Base-by-base conservation (phyloP, 1,140 invertebrate species). In the Heliconius hermathena region DNA sequence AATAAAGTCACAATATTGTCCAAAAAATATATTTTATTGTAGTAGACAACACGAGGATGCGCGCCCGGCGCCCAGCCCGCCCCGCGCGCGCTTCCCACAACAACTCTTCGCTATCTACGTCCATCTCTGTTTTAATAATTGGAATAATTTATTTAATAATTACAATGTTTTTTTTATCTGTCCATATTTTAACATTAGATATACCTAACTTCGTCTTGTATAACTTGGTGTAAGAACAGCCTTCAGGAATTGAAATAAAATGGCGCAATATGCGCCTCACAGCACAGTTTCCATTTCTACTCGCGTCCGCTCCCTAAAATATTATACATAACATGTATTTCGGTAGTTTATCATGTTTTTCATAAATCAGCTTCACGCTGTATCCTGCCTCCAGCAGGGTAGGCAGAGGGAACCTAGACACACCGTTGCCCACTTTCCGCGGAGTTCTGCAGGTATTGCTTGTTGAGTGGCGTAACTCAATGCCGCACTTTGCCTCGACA, bases 221-320 rank as follows among this genome's bases (percentile, higher is more conserved):
- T 95, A 93, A 92, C 91, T 94, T 94, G 91, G 92, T 93, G 92
- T 94, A 93, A 94, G 93, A 93, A 94, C 92, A 94, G 92, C 92
- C 93, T 92, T 94, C 89, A 93, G 92, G 92, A 94, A 93, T 94
- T 93, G 92, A 94, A 93, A 90, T 87, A 91, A 86, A 88, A 89
- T 94, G 92, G 91, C 91, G 92, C 88, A 91, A 93, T 88, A 94
- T 85, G 87, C 93, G 86, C 92, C 96, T 98, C 97, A 98, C 96
- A 98, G 97, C 95, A 98, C 97, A 89, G 97, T 98, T 95, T 98
- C 97, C 96, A 98, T 98, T 95, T 98, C 97, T 88, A 97, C 97
- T 87, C 92, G 90, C 82, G 90, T 94, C 89, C 91, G 92, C 87
- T 93, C 93, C 86, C 93, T 94, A 86, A 49, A 93, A 92, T 22